phyloP scores from a whole-genome alignment of 1,140 invertebrate species.

The Radopholus similis region DNA sequence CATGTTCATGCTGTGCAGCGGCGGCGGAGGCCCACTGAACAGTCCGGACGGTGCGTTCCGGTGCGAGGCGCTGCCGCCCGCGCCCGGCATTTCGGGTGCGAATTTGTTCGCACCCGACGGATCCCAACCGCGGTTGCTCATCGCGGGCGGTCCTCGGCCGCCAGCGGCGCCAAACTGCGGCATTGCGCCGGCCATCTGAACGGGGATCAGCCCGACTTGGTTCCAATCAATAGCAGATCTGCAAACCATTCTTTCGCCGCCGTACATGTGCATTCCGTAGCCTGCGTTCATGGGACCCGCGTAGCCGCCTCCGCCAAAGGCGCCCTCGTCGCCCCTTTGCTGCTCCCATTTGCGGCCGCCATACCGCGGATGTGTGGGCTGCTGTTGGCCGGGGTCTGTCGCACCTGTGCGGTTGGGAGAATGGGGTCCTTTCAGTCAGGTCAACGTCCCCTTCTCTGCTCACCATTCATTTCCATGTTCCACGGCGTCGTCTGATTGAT shows the following conservation, averaged over 20 bases:
- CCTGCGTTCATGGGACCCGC: background rate
- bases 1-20: constrained; percentile 2
- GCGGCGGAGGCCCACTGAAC: constrained; percentile 1
- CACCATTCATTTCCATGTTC: constrained; percentile 18
- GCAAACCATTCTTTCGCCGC: background rate
- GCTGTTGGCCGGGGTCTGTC: background rate
- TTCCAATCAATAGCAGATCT: background rate
- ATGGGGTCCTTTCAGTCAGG: too few relatives aligned
- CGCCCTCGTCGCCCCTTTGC: background rate
- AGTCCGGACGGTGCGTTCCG: background rate
- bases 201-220: background rate
- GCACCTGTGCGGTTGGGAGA: background rate
- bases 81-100: background rate
- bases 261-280: background rate
- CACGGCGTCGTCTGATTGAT: constrained; percentile 19
- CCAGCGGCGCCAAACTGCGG: background rate
- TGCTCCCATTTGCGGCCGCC: constrained; percentile 9
- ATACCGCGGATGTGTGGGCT: background rate
- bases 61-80: background rate
- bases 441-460: too few relatives aligned
- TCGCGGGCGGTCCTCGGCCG: constrained; percentile 3
- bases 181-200: background rate
- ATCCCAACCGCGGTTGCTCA: background rate
- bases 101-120: background rate
- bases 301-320: background rate